phyloP scores from a whole-genome alignment of 2,797 vertebrate species.

The Hydrolagus colliei region DNA sequence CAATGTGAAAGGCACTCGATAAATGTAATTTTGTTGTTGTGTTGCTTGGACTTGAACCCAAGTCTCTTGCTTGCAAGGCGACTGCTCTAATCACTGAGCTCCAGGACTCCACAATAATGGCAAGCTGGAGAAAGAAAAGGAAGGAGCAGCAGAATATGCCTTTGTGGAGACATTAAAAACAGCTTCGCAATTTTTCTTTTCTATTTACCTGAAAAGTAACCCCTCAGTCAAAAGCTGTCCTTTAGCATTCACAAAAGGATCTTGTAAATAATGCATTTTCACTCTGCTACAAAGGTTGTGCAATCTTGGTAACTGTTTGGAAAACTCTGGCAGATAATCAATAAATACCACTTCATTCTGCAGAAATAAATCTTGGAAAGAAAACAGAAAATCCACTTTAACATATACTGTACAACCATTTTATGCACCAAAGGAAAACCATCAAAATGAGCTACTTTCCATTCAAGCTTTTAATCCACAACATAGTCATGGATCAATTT shows the following conservation, averaged over 20 bases:
- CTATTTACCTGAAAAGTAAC: conserved; percentile 60
- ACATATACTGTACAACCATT: conserved; percentile 47
- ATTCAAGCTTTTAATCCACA: conserved; percentile 35
- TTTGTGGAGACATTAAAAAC: too few species aligned
- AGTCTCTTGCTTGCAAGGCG: too few species aligned
- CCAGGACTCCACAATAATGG: too few species aligned
- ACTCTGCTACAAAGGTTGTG: conserved; percentile 57
- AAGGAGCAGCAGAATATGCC: too few species aligned
- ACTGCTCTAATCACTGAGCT: too few species aligned
- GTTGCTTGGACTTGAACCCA: too few species aligned
- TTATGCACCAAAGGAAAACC: conserved; percentile 38
- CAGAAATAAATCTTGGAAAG: conserved; percentile 60
- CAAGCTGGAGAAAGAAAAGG: too few species aligned
- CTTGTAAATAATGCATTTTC: conserved; percentile 56
- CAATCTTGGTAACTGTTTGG: conserved; percentile 57
- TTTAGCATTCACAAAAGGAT: conserved; percentile 60
- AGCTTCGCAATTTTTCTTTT: background rate
- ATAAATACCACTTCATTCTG: conserved; percentile 61
- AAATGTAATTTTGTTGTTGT: too few species aligned
- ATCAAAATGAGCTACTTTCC: conserved; percentile 33
- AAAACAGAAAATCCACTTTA: conserved; percentile 35
- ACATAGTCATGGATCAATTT: background rate
- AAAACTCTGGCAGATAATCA: conserved; percentile 52
- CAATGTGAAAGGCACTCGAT: too few species aligned
- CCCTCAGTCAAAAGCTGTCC: conserved; percentile 51